Base-by-base conservation (phyloP, 1,140 invertebrate species). In the Cyclina sinensis region DNA sequence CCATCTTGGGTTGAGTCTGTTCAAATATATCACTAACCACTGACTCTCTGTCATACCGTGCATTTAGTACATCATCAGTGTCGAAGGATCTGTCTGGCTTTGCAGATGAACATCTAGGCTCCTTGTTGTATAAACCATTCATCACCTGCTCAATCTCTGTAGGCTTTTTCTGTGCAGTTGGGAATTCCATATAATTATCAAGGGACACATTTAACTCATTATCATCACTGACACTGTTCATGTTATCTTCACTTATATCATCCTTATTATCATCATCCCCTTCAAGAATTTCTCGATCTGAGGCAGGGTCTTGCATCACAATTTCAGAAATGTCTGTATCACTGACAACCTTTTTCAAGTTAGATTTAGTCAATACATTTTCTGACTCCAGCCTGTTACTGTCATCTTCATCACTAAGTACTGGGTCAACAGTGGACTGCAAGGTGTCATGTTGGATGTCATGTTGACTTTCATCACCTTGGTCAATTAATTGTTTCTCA, bases 321-420 rank as follows among this genome's bases (percentile, higher is more conserved):
- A 79, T 79, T 51, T 87, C 76, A 1, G 74, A 87, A 24, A 87
- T 57, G 5, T 76, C 70, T 14, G 48, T 86, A 48, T 79, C 85
- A 68, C 76, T 87, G 24, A 86, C 70, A n/a, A 76, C 84, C 18
- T 86, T 54, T 37, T 78, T 62, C 21, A 86, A n/a, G 48, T 86
- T 59, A 46, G 51, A 62, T 57, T 86, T 76, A 21, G 76, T 68
- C 27, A 48, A 37, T 74, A 82, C 21, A 11, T 57, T 65, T 30
- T 51, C n/a, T 14, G n/a, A 30, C 18, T 79, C 70, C 12, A 68
- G 4, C 54, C 59, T 70, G 24, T 76, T 48, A 88, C 43, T 80
- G 57, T 88, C 79, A 24, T 88, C 86, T 35, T 88, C 86, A 46
- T 88, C 86, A 73, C 86, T 88, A 57, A 80, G 70, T 62, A 88